Base-by-base conservation (phyloP, 2,888 invertebrate genomes). In the Omphaloscelis lunosa region DNA sequence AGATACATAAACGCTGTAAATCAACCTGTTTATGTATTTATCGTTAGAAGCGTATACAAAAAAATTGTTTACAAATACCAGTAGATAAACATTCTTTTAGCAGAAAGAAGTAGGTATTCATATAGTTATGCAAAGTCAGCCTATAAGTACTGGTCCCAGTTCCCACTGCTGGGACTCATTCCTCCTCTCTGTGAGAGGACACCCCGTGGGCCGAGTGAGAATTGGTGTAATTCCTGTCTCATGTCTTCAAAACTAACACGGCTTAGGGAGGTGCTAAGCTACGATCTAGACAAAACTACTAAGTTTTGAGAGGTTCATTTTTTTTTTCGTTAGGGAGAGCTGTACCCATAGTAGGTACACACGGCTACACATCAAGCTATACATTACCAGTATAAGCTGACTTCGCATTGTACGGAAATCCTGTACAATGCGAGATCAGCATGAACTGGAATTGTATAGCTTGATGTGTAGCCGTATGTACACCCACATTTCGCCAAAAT, bases 1-100 rank as follows among this genome's bases (percentile, higher is more conserved):
- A 59, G 11, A n/a, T 56, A 34, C 23, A 34, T 69, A 76, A 80
- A 70, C 65, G 61, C 80, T 4, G 41, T 62, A 58, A 68, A 68
- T 45, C 41, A 59, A 79, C 48, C 27, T 68, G 75, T 68, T 51
- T 74, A 45, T 59, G 27, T 72, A 27, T 45, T 56, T 45, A 17
- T 34, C 59, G 48, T 51, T 20, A 27, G n/a, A 39, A 39, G 12
- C 20, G 51, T n/a, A 9, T 58, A 59, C 12, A 79, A 62, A 62
- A 62, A 29, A 66, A 56, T 66, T 12, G 45, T 39, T 59, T 48
- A 23, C 2, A 41, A 51, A 58, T 65, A 27, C 51, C 17, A 9
- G 7, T 17, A 58, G 63, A 63, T 51, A 3, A 56, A 29, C 12
- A 12, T 48, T 39, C 34, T 48, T 59, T 7, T 9, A 23, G 9